Conservation (phyloP, 2,888 invertebrate genomes). For the Mythimna albipuncta region DNA sequence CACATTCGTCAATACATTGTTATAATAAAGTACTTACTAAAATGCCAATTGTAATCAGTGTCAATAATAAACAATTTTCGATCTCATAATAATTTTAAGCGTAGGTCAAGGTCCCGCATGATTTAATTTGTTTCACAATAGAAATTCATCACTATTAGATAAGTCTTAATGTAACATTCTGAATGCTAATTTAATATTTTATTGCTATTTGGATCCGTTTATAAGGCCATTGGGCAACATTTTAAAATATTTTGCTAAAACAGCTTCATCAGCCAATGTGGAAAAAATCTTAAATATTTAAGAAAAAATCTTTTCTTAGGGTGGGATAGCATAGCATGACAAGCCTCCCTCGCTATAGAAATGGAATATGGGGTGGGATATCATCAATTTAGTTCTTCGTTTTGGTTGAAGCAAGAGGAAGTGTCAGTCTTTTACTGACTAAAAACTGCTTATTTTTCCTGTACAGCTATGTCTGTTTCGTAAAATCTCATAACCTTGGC, state of each 20-base stretch:
- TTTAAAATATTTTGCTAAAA: constrained; percentile 1
- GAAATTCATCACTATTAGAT: constrained; percentile 37
- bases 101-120: constrained; percentile 33
- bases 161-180: constrained; percentile 21
- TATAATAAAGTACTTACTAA: constrained; percentile 39
- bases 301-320: no score
- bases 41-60: constrained; percentile 67
- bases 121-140: constrained; percentile 38
- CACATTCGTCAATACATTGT: constrained; percentile 42
- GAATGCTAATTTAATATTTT: constrained; percentile 36
- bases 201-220: constrained; percentile 25
- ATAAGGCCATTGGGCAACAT: constrained; percentile 1
- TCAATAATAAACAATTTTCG: constrained; percentile 30
- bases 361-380: no score
- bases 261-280: not conserved
- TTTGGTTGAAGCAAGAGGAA: no score
- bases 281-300: no score
- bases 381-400: no score
- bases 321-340: no score
- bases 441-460: no score
- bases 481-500: no score
- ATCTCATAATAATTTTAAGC: constrained; percentile 4
- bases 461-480: no score
- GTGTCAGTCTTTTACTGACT: no score
- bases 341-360: no score